Base-by-base conservation (phyloP, 2,113 vertebrate genomes). In the Ictalurus furcatus region DNA sequence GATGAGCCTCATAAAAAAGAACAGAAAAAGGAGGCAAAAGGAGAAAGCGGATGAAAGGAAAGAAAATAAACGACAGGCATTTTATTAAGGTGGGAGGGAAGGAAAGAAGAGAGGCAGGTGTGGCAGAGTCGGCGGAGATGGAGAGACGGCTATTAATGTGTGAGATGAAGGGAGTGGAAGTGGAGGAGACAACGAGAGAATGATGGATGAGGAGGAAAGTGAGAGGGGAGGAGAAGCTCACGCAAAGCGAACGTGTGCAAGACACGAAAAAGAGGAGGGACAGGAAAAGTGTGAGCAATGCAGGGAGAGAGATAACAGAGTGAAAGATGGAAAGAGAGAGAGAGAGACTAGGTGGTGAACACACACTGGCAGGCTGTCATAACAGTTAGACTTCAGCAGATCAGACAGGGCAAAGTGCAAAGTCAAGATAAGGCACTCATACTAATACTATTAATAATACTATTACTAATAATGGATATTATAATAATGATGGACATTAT, bases 301-400 rank as follows among this genome's bases (percentile, higher is more conserved):
- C 78, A 91, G 85, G 82, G 88, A 89, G 88, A 89, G 52, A n/a
- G 28, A 6, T 79, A 79, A 67, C 69, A 11, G 67, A 90, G 89
- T 52, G 79, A 93, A 61, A 85, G 90, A 92, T 65, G 87, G 87
- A 84, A 63, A 63, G 85, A 85, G 89, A 89, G 90, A 86, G 92
- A 92, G 93, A 30, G 92, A 48, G 44, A 48, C 44, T 48, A 30
- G 58, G 9, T 81, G 71, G 91, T 92, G 93, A 92, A 94, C 93
- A 90, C 86, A 85, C 87, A 92, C 78, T 89, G 95, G 95, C 95
- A 95, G 91, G 90, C 92, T 94, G 94, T 95, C 95, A 95, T 91
- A 94, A 94, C 87, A 84, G 90, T 78, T 76, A 82, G 17, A 73
- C 82, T 91, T 90, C 90, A 86, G 85, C 91, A 91, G 91, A 92